Evolutionary conservation across 2,888 invertebrate species (phyloP).

Genomic region (Aricia artaxerxes): DNA sequence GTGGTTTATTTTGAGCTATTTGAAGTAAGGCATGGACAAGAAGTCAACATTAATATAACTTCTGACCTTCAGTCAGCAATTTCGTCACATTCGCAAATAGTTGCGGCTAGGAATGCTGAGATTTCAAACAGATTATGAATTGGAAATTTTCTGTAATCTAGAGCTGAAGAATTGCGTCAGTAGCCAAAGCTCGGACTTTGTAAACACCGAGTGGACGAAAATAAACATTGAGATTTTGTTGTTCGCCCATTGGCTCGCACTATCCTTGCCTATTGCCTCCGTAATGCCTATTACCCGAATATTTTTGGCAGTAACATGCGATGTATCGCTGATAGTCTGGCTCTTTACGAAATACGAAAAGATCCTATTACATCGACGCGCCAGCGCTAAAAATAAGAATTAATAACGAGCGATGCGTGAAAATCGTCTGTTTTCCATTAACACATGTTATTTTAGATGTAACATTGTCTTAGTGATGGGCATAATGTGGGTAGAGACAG

Average conservation of each 20-base stretch:
- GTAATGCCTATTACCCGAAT: conserved; percentile 25
- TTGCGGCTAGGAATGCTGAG: conserved; percentile 3
- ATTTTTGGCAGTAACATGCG: conserved; percentile 26
- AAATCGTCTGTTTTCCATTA: conserved; percentile 19
- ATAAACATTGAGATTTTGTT: conserved; percentile 59
- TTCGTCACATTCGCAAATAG: background rate
- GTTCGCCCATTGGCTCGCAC: conserved; percentile 60
- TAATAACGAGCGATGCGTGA: conserved; percentile 9
- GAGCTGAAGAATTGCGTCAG: conserved; percentile 63
- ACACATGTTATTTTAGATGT: conserved; percentile 26
- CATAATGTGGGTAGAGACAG: background rate
- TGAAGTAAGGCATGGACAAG: too few species aligned
- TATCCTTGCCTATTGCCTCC: conserved; percentile 31
- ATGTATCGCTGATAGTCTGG: conserved; percentile 24
- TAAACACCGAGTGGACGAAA: conserved; percentile 68
- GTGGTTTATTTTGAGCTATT: too few species aligned
- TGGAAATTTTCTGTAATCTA: conserved; percentile 24
- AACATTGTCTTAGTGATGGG: background rate
- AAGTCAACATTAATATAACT: too few species aligned
- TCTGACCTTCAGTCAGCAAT: background rate
- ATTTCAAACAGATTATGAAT: conserved; percentile 11
- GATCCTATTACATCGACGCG: conserved; percentile 27
- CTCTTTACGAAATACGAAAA: conserved; percentile 28
- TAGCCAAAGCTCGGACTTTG: conserved; percentile 58
- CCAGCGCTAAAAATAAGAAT: conserved; percentile 27